A percentile compares a stretch with the other conserved stretches of the same genome.
Evolutionary conservation across 2,888 invertebrate genomes (phyloP).

Genomic region (Nymphalis polychloros): DNA sequence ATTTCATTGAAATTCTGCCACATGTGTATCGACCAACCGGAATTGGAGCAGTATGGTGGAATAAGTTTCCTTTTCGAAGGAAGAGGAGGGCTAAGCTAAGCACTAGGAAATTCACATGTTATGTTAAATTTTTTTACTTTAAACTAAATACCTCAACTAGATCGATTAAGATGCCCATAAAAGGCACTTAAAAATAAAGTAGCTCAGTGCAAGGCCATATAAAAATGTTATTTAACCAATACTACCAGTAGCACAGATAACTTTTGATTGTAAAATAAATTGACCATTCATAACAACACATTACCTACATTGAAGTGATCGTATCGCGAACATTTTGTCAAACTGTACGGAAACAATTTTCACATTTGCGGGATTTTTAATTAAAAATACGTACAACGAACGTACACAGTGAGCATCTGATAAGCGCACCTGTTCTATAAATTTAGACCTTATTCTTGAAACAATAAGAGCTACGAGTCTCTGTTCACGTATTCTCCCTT

Average conservation of each 20-base stretch:
- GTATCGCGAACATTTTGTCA: constrained; percentile 3
- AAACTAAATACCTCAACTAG: no score
- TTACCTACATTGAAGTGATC: not conserved
- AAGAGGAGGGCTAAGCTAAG: no score
- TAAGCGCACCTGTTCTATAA: not conserved
- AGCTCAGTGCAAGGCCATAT: not conserved
- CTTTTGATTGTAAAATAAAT: not conserved
- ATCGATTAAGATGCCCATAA: no score
- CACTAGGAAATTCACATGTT: no score
- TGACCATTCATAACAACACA: not conserved
- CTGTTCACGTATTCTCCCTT: not conserved
- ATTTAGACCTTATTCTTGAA: not conserved
- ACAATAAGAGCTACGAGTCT: not conserved
- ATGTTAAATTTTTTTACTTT: no score
- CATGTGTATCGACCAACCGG: no score
- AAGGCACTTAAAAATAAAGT: not conserved
- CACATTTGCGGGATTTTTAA: constrained; percentile 14
- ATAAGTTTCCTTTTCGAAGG: no score
- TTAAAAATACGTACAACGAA: constrained; percentile 10
- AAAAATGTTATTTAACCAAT: not conserved
- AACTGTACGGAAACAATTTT: constrained; percentile 9
- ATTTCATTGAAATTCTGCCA: no score
- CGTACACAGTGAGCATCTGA: not conserved
- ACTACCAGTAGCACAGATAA: not conserved
- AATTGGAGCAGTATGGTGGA: no score